These are phyloP conservation scores for Rhinoderma darwinii DNA, from an alignment of 2,113 vertebrate species.

Conservation along the genomic window DNA sequence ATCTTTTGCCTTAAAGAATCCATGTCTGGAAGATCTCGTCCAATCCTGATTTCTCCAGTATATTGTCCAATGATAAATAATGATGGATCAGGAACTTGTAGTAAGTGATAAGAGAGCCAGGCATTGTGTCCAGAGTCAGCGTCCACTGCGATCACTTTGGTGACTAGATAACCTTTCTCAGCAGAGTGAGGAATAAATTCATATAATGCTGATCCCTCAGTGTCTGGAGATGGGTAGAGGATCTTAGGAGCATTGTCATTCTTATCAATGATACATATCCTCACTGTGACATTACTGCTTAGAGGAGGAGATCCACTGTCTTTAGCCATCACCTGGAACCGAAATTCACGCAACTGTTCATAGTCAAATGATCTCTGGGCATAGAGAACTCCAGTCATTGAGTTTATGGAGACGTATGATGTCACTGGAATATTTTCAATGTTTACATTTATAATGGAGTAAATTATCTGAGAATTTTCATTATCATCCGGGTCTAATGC, in stretches of 20 bases:
- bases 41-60: slow-evolving; percentile 63
- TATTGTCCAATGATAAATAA: slow-evolving; percentile 64
- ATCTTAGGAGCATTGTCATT: slow-evolving; percentile 63
- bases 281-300: slow-evolving; percentile 47
- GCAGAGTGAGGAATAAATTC: slow-evolving; percentile 69
- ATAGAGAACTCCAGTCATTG: slow-evolving; percentile 67
- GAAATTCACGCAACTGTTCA: slow-evolving; percentile 68
- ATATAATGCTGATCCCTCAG: slow-evolving; percentile 62
- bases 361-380: slow-evolving; percentile 70
- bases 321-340: slow-evolving; percentile 66
- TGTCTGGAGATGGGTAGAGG: slow-evolving; percentile 45
- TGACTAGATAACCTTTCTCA: slow-evolving; percentile 71
- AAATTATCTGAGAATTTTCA: slow-evolving; percentile 60
- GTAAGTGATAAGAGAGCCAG: slow-evolving; percentile 73
- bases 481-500: slow-evolving; percentile 65
- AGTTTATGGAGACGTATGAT: slow-evolving; percentile 67
- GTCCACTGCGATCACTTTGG: slow-evolving; percentile 74
- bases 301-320: slow-evolving; percentile 68
- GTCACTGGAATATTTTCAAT: slow-evolving; percentile 54
- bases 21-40: slow-evolving; percentile 67
- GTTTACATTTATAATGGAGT: slow-evolving; percentile 27
- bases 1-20: slow-evolving; percentile 64
- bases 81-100: slow-evolving; percentile 70
- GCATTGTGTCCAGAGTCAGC: slow-evolving; percentile 75
- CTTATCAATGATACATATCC: slow-evolving; percentile 62